Percentiles rank a stretch among this genome's conserved stretches.
phyloP scores from a whole-genome alignment of 1,140 invertebrate species.

The Zophobas morio region DNA sequence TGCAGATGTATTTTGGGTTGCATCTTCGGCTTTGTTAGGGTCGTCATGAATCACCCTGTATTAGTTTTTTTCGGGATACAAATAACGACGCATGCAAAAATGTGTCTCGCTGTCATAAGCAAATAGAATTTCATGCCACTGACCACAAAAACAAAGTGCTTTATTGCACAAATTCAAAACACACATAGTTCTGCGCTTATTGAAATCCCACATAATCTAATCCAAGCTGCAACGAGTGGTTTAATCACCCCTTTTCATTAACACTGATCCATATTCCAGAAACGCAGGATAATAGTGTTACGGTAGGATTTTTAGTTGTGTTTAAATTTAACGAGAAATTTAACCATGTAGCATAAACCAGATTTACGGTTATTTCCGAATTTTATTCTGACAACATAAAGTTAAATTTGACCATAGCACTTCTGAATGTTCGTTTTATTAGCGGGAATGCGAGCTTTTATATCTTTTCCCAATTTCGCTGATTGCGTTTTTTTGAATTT shows the following conservation, averaged over 20 bases:
- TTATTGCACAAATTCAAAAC: too few species aligned
- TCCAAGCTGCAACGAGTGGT: not conserved
- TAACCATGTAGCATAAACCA: slow-evolving; percentile 11
- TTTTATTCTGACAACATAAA: slow-evolving; percentile 32
- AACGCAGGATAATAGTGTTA: slow-evolving; percentile 20
- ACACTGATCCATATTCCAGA: not conserved
- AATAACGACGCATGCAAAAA: too few species aligned
- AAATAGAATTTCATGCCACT: too few species aligned
- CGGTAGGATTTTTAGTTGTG: slow-evolving; percentile 15
- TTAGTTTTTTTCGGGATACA: too few species aligned
- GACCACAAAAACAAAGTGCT: too few species aligned
- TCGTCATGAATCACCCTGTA: too few species aligned
- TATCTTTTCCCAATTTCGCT: slow-evolving; percentile 31
- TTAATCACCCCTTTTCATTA: not conserved
- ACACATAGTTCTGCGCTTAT: too few species aligned
- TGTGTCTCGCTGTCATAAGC: too few species aligned
- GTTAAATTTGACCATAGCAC: slow-evolving; percentile 31
- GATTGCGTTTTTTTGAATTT: slow-evolving; percentile 34
- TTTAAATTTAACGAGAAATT: slow-evolving; percentile 36
- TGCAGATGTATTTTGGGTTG: too few species aligned
- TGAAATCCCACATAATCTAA: not conserved
- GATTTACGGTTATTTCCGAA: slow-evolving; percentile 38
- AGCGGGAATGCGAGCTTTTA: slow-evolving; percentile 20
- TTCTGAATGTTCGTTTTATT: slow-evolving; percentile 27
- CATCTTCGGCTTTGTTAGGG: too few species aligned